Evolutionary conservation across 2,113 vertebrate species (phyloP), one percentile per base, ranked within the genome.

Genomic region (Rana temporaria): DNA sequence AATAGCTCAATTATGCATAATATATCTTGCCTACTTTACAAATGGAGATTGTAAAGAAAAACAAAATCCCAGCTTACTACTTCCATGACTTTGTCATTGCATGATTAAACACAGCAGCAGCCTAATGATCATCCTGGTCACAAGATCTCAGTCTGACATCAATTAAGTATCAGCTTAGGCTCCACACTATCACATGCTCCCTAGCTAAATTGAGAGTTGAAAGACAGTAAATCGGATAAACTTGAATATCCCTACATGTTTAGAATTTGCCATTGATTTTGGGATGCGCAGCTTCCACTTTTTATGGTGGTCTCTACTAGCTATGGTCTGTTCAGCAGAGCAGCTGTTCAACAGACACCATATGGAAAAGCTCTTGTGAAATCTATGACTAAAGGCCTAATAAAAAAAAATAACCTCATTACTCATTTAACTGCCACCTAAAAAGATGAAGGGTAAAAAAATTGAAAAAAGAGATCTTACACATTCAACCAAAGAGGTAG

Each of bases 251-350:
- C 18, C 18, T 57, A 5, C 64, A 0, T 59, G 60, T 64, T 55
- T 70, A 52, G 22, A 48, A 38, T 60, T 76, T 78, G n/a, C 30
- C 26, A 80, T 73, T 24, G 4, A 42, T 22, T 78, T 78, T 60
- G 18, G 24, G 72, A 85, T 64, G 19, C 3, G n/a, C 66, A 12
- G 4, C 14, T 17, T 20, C 9, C 22, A 8, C 34, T 62, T 11
- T 20, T 62, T 62, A 62, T 62, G 59, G 59, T 48, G 42, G 42
- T 48, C 42, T 48, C 14, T 48, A 48, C 42, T 48, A 48, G 42
- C 42, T 8, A 48, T 48, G 42, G 42, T 14, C 42, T 48, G 8
- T 48, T 48, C 9, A 48, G 11, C 42, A 48, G 12, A 48, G n/a
- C 19, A 22, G 59, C n/a, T 62, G 59, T 62, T 62, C 17, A 12